These are phyloP conservation scores for Natrix natrix DNA, from an alignment of 2,797 vertebrate genomes.

Conservation along the genomic window DNA sequence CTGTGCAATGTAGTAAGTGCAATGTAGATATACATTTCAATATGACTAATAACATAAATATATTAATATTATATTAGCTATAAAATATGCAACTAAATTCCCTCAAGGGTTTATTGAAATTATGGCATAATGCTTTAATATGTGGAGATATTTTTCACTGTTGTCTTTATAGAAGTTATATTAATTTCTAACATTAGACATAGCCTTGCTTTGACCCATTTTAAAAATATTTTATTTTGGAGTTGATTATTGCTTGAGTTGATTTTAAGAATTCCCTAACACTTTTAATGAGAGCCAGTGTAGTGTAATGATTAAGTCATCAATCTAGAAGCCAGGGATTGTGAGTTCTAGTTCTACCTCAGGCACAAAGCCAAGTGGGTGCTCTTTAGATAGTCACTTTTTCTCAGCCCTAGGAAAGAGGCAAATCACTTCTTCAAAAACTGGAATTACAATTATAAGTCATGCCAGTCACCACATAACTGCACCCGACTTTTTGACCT, in stretches of 20 bases:
- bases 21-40: slow-evolving; percentile 18
- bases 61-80: background rate
- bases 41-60: background rate
- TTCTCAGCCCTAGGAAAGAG: background rate
- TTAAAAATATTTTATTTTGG: slow-evolving; percentile 13
- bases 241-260: background rate
- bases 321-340: background rate
- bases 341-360: background rate
- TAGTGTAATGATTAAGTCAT: background rate
- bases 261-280: background rate
- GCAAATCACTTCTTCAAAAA: background rate
- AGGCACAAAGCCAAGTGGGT: background rate
- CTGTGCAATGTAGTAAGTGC: background rate
- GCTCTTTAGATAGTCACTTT: background rate
- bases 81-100: background rate
- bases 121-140: background rate
- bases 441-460: background rate
- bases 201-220: background rate
- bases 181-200: slow-evolving; percentile 5
- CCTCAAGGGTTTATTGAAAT: background rate
- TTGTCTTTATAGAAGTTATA: background rate
- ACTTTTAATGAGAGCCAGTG: background rate
- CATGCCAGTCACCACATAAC: background rate
- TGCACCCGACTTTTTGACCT: background rate
- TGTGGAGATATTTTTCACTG: background rate